Evolutionary conservation across 2,797 vertebrate species (phyloP).

Genomic region (Squalus acanthias): DNA sequence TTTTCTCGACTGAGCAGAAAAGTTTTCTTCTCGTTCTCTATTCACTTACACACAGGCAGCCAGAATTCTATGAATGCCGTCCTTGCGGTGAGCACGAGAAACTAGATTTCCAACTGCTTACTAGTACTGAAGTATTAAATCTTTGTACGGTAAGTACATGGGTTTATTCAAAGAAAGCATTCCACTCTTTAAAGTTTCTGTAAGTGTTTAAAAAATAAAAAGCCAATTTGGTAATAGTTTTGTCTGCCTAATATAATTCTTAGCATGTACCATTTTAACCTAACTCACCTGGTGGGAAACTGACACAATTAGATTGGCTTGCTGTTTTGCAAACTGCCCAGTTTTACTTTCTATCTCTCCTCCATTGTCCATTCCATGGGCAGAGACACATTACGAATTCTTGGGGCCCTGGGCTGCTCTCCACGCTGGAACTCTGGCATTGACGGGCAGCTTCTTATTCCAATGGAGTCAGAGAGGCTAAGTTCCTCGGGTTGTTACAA

Average conservation of each 20-base stretch:
- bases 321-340: background rate
- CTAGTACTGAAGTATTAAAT: slow-evolving; percentile 64
- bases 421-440: background rate
- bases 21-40: slow-evolving; percentile 83
- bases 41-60: slow-evolving; percentile 71
- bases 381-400: background rate
- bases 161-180: background rate
- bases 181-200: background rate
- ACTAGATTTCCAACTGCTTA: slow-evolving; percentile 73
- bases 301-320: background rate
- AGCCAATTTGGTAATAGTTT: background rate
- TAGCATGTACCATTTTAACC: too few species aligned
- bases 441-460: background rate
- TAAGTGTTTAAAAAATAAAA: background rate
- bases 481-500: too few species aligned
- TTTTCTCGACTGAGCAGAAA: slow-evolving; percentile 59
- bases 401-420: background rate
- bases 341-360: background rate
- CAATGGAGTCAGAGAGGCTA: background rate
- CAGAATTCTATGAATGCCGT: slow-evolving; percentile 84
- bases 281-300: background rate
- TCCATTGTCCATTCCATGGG: background rate
- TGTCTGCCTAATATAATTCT: background rate
- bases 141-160: slow-evolving; percentile 73
- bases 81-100: slow-evolving; percentile 52